Percentiles rank a stretch among this genome's conserved stretches.
These are phyloP conservation scores for Metaphire vulgaris DNA, from an alignment of 1,140 invertebrate genomes.

Conservation along the genomic window DNA sequence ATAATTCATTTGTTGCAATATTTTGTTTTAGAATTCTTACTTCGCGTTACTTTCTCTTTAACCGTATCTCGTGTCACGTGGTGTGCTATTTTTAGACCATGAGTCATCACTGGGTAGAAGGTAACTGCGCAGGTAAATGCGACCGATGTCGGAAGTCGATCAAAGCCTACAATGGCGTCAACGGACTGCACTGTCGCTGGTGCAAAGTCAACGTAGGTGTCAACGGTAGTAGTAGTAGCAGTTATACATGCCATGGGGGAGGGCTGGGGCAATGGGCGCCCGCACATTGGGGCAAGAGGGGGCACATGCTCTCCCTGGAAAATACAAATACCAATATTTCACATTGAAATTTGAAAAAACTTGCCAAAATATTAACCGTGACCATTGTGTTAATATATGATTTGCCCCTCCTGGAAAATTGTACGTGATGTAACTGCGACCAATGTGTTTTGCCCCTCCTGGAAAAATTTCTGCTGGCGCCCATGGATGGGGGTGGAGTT, in stretches of 20 bases:
- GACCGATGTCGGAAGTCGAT: constrained; percentile 90
- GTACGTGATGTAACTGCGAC: no score
- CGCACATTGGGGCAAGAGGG: not conserved
- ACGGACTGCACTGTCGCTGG: constrained; percentile 90
- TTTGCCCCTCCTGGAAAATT: not conserved
- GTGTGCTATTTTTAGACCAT: constrained; percentile 58
- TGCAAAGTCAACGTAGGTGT: constrained; percentile 82
- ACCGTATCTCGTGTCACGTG: no score
- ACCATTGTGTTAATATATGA: not conserved
- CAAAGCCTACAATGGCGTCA: constrained; percentile 87
- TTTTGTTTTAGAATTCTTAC: no score
- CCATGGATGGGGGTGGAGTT: not conserved
- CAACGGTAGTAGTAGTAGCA: not conserved
- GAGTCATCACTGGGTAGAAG: constrained; percentile 92
- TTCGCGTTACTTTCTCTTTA: no score
- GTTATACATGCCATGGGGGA: not conserved
- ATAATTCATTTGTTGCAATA: no score
- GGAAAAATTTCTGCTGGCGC: not conserved
- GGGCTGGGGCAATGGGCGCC: not conserved
- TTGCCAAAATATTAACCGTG: no score
- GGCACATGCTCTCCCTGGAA: no score
- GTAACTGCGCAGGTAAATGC: constrained; percentile 67
- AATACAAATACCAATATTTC: no score
- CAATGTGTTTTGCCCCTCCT: no score
- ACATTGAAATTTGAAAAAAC: no score